Base-by-base conservation (phyloP, 2,113 vertebrate species). In the Saimiri boliviensis region DNA sequence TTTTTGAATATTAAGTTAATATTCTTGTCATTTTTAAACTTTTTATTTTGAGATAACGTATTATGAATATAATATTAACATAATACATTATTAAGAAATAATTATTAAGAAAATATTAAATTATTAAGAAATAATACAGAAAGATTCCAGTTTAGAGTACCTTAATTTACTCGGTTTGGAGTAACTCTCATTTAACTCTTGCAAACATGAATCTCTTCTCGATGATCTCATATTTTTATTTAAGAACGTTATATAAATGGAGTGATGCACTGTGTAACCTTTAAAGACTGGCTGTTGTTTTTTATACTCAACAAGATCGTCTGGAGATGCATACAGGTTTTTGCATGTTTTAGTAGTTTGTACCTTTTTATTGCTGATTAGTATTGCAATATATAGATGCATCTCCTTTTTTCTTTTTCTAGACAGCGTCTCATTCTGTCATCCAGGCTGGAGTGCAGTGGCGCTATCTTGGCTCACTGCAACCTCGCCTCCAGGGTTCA, bases 1-100 rank as follows among this genome's bases (percentile, higher is more conserved):
- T 77, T 27, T 89, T 93, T 91, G 63, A 95, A 82, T 11, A 81
- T 63, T 40, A 83, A 83, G 56, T 52, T 86, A 45, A 96, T 40
- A 56, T 83, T 84, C 3, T 74, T 87, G 32, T 14, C 40, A 14
- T 32, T 37, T 25, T 73, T 54, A 81, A 47, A 47, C 20, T 70
- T 92, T 93, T 89, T n/a, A 60, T 68, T 90, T 96, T 89, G 21
- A 85, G 71, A 54, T 60, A 74, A 85, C 45, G 5, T 12, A 60
- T 60, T 60, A 74, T 1, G 79, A 85, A 58, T 68, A 58, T n/a
- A 27, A 30, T 27, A 30, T 1, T 84, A 85, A 58, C 58, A 58
- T 40, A 30, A n/a, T n/a, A n/a, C n/a, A n/a, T n/a, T 17, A 86
- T 3, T 89, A 92, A 63, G 21, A 95, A 88, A 63, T 89, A 86